Conservation (phyloP, 2,797 vertebrate species). For the Karalla daura region DNA sequence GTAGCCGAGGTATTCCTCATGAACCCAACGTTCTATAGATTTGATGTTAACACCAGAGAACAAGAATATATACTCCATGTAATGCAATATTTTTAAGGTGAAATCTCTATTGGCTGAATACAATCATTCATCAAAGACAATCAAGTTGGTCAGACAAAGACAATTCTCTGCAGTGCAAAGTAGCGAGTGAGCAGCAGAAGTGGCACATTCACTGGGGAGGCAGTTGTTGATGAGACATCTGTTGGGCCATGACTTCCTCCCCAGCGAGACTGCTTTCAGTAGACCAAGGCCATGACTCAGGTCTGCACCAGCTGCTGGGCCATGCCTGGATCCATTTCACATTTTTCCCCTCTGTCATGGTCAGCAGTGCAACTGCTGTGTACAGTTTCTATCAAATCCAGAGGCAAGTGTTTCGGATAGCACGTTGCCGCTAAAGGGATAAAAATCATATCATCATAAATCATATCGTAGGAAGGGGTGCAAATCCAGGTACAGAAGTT, state of each 20-base stretch:
- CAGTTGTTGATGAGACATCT: conserved; percentile 66
- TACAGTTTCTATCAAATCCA: conserved; percentile 25
- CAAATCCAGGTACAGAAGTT: too few species aligned
- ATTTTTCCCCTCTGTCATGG: conserved; percentile 38
- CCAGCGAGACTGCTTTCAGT: conserved; percentile 50
- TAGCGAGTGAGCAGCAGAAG: conserved; percentile 45
- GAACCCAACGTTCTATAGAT: too few species aligned
- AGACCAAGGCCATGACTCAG: conserved; percentile 68
- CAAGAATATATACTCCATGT: conserved; percentile 21
- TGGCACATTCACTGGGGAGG: conserved; percentile 43
- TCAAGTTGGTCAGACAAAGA: conserved; percentile 22
- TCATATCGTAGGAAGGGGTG: too few species aligned
- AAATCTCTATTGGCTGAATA: conserved; percentile 18
- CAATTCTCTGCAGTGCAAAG: conserved; percentile 26
- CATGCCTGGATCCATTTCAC: conserved; percentile 54
- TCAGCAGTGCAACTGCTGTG: conserved; percentile 18
- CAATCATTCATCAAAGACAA: conserved; percentile 14
- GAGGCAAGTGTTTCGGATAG: too few species aligned
- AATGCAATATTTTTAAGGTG: conserved; percentile 8
- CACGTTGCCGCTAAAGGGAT: too few species aligned
- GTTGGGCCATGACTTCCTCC: conserved; percentile 49
- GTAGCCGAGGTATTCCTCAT: too few species aligned
- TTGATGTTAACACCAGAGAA: too few species aligned
- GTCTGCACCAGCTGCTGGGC: conserved; percentile 65
- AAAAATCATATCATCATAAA: too few species aligned